These are phyloP conservation scores for Erythrocercus mccallii DNA, from an alignment of 2,113 vertebrate species.

Conservation along the genomic window DNA sequence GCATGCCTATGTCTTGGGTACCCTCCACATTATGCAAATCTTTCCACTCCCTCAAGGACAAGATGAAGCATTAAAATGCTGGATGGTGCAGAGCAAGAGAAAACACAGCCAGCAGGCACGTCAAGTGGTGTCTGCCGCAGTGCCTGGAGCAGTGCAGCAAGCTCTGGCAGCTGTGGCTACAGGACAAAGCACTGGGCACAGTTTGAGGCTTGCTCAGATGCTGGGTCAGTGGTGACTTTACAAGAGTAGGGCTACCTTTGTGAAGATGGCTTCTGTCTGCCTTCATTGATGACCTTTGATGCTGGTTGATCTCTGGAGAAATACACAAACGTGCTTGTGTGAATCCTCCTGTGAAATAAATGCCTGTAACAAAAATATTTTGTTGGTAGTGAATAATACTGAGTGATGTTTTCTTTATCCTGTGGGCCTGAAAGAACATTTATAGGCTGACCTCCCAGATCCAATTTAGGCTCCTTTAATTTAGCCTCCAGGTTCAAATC, in stretches of 20 bases:
- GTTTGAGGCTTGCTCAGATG: neutral
- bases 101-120: neutral
- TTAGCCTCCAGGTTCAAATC: neutral
- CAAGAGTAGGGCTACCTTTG: neutral
- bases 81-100: neutral
- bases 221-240: neutral
- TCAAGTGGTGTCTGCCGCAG: neutral
- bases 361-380: neutral
- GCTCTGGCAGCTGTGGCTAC: neutral
- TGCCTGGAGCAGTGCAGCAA: rapidly evolving
- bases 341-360: neutral
- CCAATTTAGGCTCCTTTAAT: neutral
- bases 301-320: neutral
- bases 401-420: neutral
- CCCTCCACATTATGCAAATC: neutral
- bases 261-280: neutral
- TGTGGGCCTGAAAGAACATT: neutral
- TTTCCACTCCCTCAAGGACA: neutral
- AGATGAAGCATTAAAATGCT: neutral
- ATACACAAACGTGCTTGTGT: neutral
- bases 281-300: neutral
- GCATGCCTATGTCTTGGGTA: neutral
- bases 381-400: neutral
- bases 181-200: neutral
- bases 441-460: neutral